Conservation (phyloP, 1,140 invertebrate genomes). For the Lineus longissimus region DNA sequence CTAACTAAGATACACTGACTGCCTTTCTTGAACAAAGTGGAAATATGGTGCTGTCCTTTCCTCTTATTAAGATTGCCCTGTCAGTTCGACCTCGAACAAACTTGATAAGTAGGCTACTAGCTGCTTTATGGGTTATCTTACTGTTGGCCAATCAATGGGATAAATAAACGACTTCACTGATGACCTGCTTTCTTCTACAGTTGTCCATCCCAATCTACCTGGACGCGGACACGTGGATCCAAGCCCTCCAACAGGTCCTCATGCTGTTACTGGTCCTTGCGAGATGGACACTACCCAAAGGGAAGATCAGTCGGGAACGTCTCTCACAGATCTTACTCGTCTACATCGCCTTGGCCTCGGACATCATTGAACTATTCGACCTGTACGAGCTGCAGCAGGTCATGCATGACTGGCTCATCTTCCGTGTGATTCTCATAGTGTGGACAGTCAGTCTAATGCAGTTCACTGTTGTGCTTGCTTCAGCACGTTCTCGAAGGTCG, state of each 20-base stretch:
- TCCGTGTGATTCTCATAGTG: slow-evolving; percentile 1
- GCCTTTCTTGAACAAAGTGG: no score
- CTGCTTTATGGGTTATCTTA: no score
- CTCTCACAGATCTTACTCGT: slow-evolving; percentile 78
- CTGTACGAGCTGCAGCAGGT: slow-evolving; percentile 61
- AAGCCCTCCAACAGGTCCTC: slow-evolving; percentile 40
- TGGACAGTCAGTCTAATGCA: slow-evolving; percentile 77
- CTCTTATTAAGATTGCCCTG: no score
- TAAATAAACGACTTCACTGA: no score
- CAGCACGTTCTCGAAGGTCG: no score
- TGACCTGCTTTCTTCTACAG: no score
- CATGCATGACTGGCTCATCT: background rate
- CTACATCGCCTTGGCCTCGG: slow-evolving; percentile 71
- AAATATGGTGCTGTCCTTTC: no score
- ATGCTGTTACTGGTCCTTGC: slow-evolving; percentile 82
- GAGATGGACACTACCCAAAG: slow-evolving; percentile 78
- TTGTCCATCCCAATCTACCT: background rate
- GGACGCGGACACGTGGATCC: no score
- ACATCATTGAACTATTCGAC: slow-evolving; percentile 90
- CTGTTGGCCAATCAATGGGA: no score
- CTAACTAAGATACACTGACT: no score
- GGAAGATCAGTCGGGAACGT: slow-evolving; percentile 80
- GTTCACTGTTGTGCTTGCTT: background rate
- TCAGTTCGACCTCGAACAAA: no score
- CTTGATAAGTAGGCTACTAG: no score